Evolutionary conservation across 2,797 vertebrate species (phyloP), one percentile per base, ranked within the genome.

Genomic region (Phoeniculus purpureus): DNA sequence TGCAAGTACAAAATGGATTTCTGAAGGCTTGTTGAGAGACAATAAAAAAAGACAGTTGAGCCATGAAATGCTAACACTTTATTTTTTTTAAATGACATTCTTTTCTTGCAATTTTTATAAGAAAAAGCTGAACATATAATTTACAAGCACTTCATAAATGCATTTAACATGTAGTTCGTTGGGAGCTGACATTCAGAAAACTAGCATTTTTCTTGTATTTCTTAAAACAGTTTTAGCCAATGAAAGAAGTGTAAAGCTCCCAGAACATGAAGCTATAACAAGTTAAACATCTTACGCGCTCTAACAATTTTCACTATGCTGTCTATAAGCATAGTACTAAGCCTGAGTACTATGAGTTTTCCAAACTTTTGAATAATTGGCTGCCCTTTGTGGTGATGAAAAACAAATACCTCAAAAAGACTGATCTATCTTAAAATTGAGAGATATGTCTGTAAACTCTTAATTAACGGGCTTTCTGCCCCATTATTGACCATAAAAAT

Each of bases 1-100:
- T 93, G 72, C 67, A 96, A 71, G 75, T 81, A 95, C 93, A 97
- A 97, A 97, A 96, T 94, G 84, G 92, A 96, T 97, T 97, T 97
- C 95, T 96, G 67, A 95, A 96, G 93, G 64, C 85, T 97, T 82
- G 43, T 64, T 96, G 93, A 96, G 82, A 96, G 88, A 95, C 72
- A 93, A 92, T 85, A 88, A 65, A 45, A 95, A 93, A 93, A 93
- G 65, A 52, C 77, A 90, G 48, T 58, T 86, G 65, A 91, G 76
- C 61, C 71, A 80, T 93, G 94, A 95, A 92, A 93, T 76, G 92
- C 95, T 94, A 96, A 93, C 32, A 75, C 64, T 73, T 43, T 43
- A 37, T 37, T 37, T 43, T 43, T 43, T 43, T 43, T 43, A 15
- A 43, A 43, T 72, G 94, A 52, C 11, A 62, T 85, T 86, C 67